Percentiles rank a stretch among this genome's conserved stretches.
Conservation (phyloP, 2,113 vertebrate species). For the Xenus cinereus region DNA sequence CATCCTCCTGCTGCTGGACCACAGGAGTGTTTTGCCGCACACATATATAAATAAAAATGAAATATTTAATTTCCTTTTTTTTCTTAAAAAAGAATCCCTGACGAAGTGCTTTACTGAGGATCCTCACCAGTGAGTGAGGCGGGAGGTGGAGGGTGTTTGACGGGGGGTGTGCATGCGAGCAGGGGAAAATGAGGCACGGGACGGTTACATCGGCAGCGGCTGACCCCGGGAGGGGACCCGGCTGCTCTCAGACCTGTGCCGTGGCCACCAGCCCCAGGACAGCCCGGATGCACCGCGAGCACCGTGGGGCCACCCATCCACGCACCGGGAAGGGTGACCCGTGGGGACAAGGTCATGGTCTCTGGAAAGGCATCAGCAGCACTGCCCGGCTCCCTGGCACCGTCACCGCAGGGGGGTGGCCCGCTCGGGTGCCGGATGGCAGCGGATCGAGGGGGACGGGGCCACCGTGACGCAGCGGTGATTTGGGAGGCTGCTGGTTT, state of each 20-base stretch:
- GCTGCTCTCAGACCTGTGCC: not conserved
- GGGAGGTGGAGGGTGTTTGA: not conserved
- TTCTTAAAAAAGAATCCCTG: not conserved
- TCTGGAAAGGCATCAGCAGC: not conserved
- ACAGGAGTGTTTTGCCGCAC: rapidly evolving
- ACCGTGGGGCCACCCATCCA: not conserved
- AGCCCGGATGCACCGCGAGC: rapidly evolving
- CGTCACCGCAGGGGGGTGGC: not conserved
- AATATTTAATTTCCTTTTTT: not conserved
- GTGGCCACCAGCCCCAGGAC: not conserved
- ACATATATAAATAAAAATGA: not conserved
- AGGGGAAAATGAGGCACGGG: not conserved
- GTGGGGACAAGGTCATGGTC: rapidly evolving
- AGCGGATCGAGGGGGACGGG: rapidly evolving
- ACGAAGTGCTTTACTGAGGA: not conserved
- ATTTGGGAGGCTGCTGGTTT: not conserved
- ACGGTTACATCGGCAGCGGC: rapidly evolving
- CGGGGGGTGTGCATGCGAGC: too few relatives aligned
- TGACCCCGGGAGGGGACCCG: not conserved
- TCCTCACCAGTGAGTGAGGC: not conserved
- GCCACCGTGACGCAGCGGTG: rapidly evolving
- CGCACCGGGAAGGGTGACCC: rapidly evolving
- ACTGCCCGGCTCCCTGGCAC: not conserved
- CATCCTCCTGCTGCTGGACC: rapidly evolving
- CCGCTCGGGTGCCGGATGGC: not conserved